Evolutionary conservation across 2,888 invertebrate genomes (phyloP).

Genomic region (Orthonychiurus folsomi): DNA sequence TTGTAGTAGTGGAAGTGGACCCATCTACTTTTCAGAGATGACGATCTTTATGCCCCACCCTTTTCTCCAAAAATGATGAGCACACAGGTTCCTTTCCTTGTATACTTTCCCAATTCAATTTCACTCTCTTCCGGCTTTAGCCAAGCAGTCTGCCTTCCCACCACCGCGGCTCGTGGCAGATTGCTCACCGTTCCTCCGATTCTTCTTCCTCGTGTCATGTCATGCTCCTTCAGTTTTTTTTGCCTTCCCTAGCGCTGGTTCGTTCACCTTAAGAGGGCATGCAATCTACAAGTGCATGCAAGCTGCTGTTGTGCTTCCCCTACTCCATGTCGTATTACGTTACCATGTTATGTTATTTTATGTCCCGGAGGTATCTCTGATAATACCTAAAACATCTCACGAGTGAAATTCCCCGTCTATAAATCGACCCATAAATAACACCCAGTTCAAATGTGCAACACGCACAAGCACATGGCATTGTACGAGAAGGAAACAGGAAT

Average conservation of each 20-base stretch:
- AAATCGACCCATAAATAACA: background rate
- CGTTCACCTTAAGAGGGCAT: background rate
- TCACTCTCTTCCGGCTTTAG: background rate
- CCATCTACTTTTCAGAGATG: too few species aligned
- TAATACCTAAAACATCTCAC: background rate
- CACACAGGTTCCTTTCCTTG: conserved; percentile 7
- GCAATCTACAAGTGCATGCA: too few species aligned
- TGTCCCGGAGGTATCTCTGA: background rate
- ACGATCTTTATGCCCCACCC: too few species aligned
- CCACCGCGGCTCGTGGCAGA: background rate
- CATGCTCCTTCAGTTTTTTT: background rate
- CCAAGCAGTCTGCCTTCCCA: background rate
- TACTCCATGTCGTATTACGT: background rate
- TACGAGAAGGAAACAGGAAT: too few species aligned
- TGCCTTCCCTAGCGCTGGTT: background rate
- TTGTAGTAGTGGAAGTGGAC: too few species aligned
- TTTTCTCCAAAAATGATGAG: too few species aligned
- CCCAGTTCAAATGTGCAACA: too few species aligned
- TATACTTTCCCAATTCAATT: conserved; percentile 6
- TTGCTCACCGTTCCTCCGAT: too few species aligned
- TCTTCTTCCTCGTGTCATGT: background rate
- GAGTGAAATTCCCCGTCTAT: too few species aligned
- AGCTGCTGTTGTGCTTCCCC: too few species aligned
- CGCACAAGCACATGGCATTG: too few species aligned
- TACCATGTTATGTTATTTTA: background rate